phyloP scores from a whole-genome alignment of 1,140 invertebrate species.

The Schlechtendalia chinensis region DNA sequence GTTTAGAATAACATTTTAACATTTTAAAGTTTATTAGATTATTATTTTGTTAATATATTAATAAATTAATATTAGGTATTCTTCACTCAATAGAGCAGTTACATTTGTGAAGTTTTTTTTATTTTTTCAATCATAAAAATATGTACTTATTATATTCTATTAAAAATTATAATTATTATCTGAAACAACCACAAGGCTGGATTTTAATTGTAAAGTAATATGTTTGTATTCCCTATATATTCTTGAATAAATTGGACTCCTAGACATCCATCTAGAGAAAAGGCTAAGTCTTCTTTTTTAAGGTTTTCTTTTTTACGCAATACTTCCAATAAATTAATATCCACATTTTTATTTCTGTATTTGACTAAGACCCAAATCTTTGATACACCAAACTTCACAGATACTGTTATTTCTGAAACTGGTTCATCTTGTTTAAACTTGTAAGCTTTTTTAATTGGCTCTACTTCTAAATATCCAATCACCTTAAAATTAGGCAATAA shows the following conservation, averaged over 20 bases:
- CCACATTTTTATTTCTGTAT: slow-evolving; percentile 20
- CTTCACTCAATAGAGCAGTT: too few relatives aligned
- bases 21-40: too few relatives aligned
- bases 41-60: too few relatives aligned
- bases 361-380: slow-evolving; percentile 26
- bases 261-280: slow-evolving; percentile 12
- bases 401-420: neutral
- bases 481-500: slow-evolving; percentile 20
- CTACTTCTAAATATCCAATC: slow-evolving; percentile 34
- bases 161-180: neutral
- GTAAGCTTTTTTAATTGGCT: neutral
- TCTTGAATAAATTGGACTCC: slow-evolving; percentile 5
- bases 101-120: neutral
- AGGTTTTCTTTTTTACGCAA: slow-evolving; percentile 14
- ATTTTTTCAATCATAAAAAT: neutral
- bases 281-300: slow-evolving; percentile 12
- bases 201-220: slow-evolving; percentile 7
- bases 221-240: slow-evolving; percentile 15
- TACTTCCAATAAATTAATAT: slow-evolving; percentile 15
- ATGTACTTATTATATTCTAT: too few relatives aligned
- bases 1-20: too few relatives aligned
- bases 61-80: too few relatives aligned
- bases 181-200: neutral
- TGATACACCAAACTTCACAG: slow-evolving; percentile 1
- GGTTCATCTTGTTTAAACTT: neutral